Base-by-base conservation (phyloP, 2,888 invertebrate genomes). In the Celastrina argiolus region DNA sequence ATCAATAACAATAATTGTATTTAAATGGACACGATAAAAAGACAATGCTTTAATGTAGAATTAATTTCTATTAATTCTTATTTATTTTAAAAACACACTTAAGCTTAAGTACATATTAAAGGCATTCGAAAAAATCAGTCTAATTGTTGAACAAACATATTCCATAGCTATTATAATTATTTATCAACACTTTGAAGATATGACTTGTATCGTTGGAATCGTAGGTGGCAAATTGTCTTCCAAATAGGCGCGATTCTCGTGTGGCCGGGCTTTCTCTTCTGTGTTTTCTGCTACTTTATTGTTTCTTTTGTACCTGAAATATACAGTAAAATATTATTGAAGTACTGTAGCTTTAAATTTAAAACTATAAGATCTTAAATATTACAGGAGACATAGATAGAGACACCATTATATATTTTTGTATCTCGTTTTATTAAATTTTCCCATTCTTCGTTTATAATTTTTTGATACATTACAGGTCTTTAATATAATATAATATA, bases 171-270 rank as follows among this genome's bases (percentile, higher is more conserved):
- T 14, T 41, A 42, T 22, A 45, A 7, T 18, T 10, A 6, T 45
- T 18, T 18, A 18, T 70, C 73, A 85, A 73, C 85, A 79, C 75
- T 87, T 86, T 0, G 85, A 83, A 16, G 80, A 82, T 64, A 79
- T 78, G 42, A 70, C 64, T 59, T 78, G 69, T 66, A 84, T 73
- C 0, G 75, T 77, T 1, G 77, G 64, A 0, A 84, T 73, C 0
- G 75, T 78, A 1, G 77, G 63, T 0, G 83, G 80, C 28, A 86
- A 69, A 69, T 86, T 86, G 0, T 81, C 80, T 5, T 80, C 71
- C 5, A 75, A 56, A 64, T 75, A 73, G 0, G 74, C 71, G 65
- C 31, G 56, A 51, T 73, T 75, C 22, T 42, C 56, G 5, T 67
- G 63, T 28, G 51, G 6, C 1, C 16, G 41, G 31, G 56, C 28